These are phyloP conservation scores for Megaceryle alcyon DNA, from an alignment of 2,797 vertebrate genomes.

Conservation along the genomic window DNA sequence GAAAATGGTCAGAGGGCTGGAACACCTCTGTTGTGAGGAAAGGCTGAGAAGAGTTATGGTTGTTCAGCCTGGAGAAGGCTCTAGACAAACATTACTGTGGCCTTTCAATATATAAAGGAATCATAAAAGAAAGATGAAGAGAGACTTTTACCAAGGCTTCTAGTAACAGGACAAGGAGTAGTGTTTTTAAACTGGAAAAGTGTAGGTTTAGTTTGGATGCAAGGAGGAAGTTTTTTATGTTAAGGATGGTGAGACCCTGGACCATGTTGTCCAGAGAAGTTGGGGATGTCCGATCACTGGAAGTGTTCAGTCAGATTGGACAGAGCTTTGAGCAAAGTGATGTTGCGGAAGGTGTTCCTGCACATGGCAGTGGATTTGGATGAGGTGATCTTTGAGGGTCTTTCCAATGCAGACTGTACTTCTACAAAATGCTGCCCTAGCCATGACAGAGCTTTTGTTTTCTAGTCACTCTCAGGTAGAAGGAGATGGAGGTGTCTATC, in stretches of 20 bases:
- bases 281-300: background rate
- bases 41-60: background rate
- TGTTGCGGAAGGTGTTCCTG: background rate
- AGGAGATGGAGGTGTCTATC: background rate
- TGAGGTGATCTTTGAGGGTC: background rate
- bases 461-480: background rate
- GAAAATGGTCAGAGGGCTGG: background rate
- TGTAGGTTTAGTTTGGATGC: background rate
- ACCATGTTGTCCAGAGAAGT: background rate
- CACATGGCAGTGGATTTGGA: background rate
- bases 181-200: background rate
- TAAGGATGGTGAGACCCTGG: background rate
- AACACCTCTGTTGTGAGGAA: background rate
- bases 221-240: background rate
- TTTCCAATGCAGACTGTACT: background rate
- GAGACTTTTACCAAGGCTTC: background rate
- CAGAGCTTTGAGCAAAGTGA: background rate
- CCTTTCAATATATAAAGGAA: background rate
- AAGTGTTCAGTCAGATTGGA: background rate
- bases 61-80: background rate
- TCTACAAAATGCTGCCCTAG: background rate
- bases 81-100: background rate
- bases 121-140: background rate
- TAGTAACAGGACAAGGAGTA: background rate
- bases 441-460: background rate